Percentiles rank a stretch among this genome's conserved stretches.
These are phyloP conservation scores for Tuberolachnus salignus DNA, from an alignment of 2,888 invertebrate species.

Conservation along the genomic window DNA sequence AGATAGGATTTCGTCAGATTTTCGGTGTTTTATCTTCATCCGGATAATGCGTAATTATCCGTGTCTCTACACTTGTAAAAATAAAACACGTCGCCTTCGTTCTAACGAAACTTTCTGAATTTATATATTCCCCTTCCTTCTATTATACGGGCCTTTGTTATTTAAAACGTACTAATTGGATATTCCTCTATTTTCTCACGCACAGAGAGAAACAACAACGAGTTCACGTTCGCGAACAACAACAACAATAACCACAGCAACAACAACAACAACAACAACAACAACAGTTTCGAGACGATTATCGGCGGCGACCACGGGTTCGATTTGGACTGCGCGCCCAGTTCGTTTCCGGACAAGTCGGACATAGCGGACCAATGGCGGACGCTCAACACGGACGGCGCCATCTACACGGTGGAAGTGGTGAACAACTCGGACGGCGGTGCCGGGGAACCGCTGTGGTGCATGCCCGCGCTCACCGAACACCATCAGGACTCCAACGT, in stretches of 20 bases:
- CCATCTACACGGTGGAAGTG: constrained; percentile 85
- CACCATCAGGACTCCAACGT: constrained; percentile 46
- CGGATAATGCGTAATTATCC: background rate
- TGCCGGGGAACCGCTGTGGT: constrained; percentile 59
- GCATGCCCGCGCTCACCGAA: constrained; percentile 54
- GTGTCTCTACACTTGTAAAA: no score
- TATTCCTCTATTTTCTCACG: no score
- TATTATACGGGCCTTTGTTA: no score
- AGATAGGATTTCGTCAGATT: no score
- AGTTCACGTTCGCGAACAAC: constrained; percentile 50
- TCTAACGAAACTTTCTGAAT: no score
- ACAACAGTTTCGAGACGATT: constrained; percentile 48
- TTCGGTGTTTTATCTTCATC: no score
- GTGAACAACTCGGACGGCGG: constrained; percentile 72
- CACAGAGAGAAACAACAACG: constrained; percentile 51
- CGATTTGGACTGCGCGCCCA: constrained; percentile 46
- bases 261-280: constrained; percentile 39
- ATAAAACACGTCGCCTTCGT: no score
- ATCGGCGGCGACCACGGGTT: constrained; percentile 43
- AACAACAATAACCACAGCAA: constrained; percentile 46
- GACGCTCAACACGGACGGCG: constrained; percentile 73
- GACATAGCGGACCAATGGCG: constrained; percentile 47
- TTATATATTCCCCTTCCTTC: no score
- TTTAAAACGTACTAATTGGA: no score
- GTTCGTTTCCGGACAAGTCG: constrained; percentile 51